phyloP scores from a whole-genome alignment of 2,113 vertebrate genomes.

The Burhinus bistriatus region DNA sequence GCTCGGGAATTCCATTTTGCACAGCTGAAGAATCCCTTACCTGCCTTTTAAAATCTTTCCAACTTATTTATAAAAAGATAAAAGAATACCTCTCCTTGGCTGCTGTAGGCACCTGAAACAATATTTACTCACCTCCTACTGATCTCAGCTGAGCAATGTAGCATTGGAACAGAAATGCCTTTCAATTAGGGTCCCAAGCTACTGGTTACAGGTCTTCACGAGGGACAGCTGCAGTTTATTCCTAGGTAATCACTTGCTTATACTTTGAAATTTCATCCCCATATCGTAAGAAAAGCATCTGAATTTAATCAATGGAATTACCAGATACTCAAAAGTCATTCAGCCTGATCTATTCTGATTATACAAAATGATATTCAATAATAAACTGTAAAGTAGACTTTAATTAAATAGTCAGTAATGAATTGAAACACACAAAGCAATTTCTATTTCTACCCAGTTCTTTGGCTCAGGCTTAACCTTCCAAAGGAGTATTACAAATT shows the following conservation, averaged over 20 bases:
- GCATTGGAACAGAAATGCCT: not conserved
- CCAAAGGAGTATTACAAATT: not conserved
- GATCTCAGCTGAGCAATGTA: not conserved
- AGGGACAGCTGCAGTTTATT: not conserved
- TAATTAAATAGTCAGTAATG: constrained; percentile 31
- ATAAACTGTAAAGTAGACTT: constrained; percentile 10
- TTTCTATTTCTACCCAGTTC: not conserved
- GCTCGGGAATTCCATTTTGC: not conserved
- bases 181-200: not conserved
- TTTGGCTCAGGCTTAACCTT: not conserved
- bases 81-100: not conserved
- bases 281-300: not conserved
- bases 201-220: not conserved
- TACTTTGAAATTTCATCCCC: constrained; percentile 38
- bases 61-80: not conserved
- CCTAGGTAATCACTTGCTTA: not conserved
- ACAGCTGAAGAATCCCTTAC: not conserved
- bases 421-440: not conserved
- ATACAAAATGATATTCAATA: constrained; percentile 20
- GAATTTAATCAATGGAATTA: constrained; percentile 45
- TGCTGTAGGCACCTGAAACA: not conserved
- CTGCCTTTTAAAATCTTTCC: not conserved
- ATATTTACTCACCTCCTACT: constrained; percentile 1
- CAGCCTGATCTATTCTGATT: constrained; percentile 14
- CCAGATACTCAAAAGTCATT: constrained; percentile 3